These are phyloP conservation scores for Drosophila algonquin DNA, from an alignment of 2,888 invertebrate genomes.

Conservation along the genomic window DNA sequence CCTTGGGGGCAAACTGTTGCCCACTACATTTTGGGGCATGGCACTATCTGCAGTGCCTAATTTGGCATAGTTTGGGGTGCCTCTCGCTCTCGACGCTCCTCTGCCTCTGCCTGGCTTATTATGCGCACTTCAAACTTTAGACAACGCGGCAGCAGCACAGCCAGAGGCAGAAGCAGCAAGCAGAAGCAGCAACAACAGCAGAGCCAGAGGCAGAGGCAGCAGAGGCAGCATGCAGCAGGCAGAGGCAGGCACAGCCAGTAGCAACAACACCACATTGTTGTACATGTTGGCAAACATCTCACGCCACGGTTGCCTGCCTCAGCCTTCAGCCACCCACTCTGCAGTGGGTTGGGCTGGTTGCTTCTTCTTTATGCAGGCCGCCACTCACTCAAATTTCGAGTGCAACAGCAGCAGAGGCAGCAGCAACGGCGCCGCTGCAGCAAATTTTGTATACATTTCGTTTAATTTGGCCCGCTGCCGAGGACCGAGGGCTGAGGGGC, in stretches of 20 bases:
- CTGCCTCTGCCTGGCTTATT: constrained; percentile 66
- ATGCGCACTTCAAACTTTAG: constrained; percentile 80
- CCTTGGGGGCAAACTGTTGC: constrained; percentile 47
- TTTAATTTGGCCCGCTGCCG: constrained; percentile 68
- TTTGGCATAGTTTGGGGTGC: constrained; percentile 58
- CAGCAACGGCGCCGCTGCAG: constrained; percentile 62
- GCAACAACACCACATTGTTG: constrained; percentile 63
- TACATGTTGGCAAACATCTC: constrained; percentile 70
- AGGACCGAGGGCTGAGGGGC: constrained; percentile 39
- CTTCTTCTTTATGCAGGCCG: constrained; percentile 69
- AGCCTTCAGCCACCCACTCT: constrained; percentile 6
- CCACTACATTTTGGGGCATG: constrained; percentile 48
- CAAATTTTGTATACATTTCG: constrained; percentile 77
- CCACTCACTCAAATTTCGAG: constrained; percentile 76
- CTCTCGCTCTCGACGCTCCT: constrained; percentile 22
- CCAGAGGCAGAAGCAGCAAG: neutral
- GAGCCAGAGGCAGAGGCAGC: constrained; percentile 11
- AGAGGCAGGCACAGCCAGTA: constrained; percentile 3
- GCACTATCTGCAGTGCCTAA: constrained; percentile 69
- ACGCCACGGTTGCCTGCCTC: constrained; percentile 35
- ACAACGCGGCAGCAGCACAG: constrained; percentile 56
- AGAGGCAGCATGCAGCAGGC: constrained; percentile 30
- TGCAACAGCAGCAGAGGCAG: constrained; percentile 50
- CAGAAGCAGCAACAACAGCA: constrained; percentile 32
- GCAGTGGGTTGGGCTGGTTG: constrained; percentile 6